Evolutionary conservation across 30 jellyfish, hydroid and myxozoan species (phyloP), one percentile per base, ranked within the genome.

Genomic region (Turritopsis dohrnii): DNA sequence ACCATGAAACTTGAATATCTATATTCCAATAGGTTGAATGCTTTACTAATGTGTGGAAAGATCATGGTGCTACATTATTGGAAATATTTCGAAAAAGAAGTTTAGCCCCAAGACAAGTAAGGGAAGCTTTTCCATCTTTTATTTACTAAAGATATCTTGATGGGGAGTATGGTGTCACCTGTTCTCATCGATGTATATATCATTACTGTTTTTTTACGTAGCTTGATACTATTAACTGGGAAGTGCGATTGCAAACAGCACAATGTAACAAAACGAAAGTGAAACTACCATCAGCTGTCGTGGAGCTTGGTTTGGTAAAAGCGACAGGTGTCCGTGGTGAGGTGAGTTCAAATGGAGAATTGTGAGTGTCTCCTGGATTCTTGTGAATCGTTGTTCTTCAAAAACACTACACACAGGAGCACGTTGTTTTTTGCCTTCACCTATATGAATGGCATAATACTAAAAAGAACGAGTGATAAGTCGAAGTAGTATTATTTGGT

Each of bases 41-140:
- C 28, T 86, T 94, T 86, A 95, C 80, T 26, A 94, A 88, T 41
- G 53, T 87, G 8, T 94, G 99, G 99, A 69, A 95, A 21, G 94
- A 84, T 26, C 71, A 85, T 84, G 97, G 99, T 13, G 89, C 96
- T n/a, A 24, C 86, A 18, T 91, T 88, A 26, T 81, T 94, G 16
- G 87, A 91, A 54, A 85, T 84, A 41, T 84, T 89, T 29, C 87
- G 96, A 31, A 89, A 94, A 83, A 79, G 99, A 65, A 83, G 90
- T 54, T 74, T 94, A 18, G 99, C 97, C 20, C 99, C 99, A 71
- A 94, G 89, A 52, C 99, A 94, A 92, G 99, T 94, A 71, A 1
- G 54, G 28, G 60, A 41, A 41, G 13, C n/a, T n/a, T n/a, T n/a
- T n/a, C n/a, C n/a, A n/a, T n/a, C n/a, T n/a, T n/a, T n/a, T n/a